A percentile compares a stretch with the other conserved stretches of the same genome.
These are phyloP conservation scores for Origma solitaria DNA, from an alignment of 2,113 vertebrate species.

Conservation along the genomic window DNA sequence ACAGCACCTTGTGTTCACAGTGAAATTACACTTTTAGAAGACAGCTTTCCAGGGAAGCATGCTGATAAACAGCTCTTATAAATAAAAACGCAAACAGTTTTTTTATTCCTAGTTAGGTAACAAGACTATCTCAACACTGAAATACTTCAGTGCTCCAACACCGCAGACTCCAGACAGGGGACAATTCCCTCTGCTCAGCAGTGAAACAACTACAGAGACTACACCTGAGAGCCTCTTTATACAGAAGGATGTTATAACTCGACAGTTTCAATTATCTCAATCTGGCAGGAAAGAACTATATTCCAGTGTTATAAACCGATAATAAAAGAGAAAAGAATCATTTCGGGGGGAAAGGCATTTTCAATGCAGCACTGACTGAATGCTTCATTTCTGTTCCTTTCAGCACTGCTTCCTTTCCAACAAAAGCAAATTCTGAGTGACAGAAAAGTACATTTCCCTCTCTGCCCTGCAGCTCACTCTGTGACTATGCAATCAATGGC, in stretches of 20 bases:
- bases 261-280: neutral
- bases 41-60: neutral
- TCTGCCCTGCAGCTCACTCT: conserved; percentile 54
- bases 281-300: conserved; percentile 3
- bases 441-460: conserved; percentile 56
- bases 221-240: neutral
- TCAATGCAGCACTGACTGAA: conserved; percentile 7
- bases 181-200: neutral
- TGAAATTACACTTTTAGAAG: neutral
- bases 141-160: neutral
- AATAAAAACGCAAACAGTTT: neutral
- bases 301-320: neutral
- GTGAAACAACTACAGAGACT: neutral
- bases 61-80: neutral
- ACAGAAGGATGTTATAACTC: neutral
- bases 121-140: neutral
- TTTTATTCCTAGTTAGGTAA: neutral
- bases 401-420: conserved; percentile 13
- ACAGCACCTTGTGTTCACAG: neutral
- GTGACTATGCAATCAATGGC: conserved; percentile 36
- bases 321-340: neutral
- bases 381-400: conserved; percentile 48
- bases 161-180: neutral
- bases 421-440: conserved; percentile 52
- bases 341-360: neutral